Conservation (phyloP, 2,113 vertebrate genomes). For the Rhinoderma darwinii region DNA sequence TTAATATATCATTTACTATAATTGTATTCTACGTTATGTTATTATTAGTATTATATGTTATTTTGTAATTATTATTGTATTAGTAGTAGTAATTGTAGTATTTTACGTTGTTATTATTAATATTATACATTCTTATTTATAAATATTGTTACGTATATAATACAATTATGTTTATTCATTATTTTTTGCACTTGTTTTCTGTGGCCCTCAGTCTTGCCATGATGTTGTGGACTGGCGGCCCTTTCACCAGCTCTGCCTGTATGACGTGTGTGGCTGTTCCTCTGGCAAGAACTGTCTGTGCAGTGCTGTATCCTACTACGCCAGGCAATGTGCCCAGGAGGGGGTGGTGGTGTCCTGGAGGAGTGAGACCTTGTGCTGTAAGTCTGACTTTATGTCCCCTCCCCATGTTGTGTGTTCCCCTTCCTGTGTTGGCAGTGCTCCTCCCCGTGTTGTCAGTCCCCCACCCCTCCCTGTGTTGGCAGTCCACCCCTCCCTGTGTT, state of each 20-base stretch:
- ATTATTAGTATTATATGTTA: no score
- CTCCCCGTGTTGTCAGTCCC: not conserved
- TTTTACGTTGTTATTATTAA: not conserved
- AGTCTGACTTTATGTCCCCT: constrained; percentile 56
- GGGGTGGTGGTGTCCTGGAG: constrained; percentile 77
- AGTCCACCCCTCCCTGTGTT: not conserved
- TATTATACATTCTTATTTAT: not conserved
- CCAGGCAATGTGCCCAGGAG: constrained; percentile 80
- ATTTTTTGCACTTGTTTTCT: not conserved
- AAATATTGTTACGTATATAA: no score
- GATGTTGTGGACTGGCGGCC: constrained; percentile 80
- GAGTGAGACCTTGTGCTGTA: constrained; percentile 83
- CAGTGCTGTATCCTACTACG: constrained; percentile 78
- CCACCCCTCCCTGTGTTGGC: not conserved
- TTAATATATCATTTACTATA: no score
- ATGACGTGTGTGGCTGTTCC: constrained; percentile 77
- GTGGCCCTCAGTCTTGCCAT: constrained; percentile 77
- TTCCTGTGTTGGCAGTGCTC: not conserved
- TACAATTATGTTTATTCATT: not conserved
- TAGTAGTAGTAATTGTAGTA: no score
- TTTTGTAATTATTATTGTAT: no score
- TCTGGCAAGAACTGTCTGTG: constrained; percentile 74
- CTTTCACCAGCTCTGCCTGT: constrained; percentile 75
- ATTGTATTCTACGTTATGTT: no score
- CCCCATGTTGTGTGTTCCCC: not conserved